Evolutionary conservation across 2,888 invertebrate genomes (phyloP).

Genomic region (Paralinhomoeus sp.): DNA sequence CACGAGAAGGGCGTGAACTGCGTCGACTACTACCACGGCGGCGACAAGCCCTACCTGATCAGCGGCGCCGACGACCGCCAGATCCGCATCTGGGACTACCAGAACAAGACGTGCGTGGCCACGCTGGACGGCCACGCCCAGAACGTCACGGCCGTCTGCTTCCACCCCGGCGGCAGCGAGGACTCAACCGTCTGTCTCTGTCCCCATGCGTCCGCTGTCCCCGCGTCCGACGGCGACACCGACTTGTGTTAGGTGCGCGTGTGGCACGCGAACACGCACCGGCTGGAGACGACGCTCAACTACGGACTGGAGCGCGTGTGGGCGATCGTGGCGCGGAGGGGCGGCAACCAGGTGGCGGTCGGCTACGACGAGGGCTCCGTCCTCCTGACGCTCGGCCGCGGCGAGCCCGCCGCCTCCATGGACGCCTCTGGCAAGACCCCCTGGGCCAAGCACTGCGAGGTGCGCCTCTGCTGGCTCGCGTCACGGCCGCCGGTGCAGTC

Average conservation of each 20-base stretch:
- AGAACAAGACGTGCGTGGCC: conserved; percentile 97
- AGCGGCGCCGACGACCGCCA: conserved; percentile 86
- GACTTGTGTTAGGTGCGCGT: conserved; percentile 43
- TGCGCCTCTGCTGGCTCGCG: conserved; percentile 41
- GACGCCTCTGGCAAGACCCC: conserved; percentile 92
- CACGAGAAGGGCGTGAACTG: conserved; percentile 98
- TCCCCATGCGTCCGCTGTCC: too few species aligned
- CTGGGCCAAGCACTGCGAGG: conserved; percentile 93
- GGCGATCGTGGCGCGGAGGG: conserved; percentile 75
- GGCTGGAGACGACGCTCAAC: conserved; percentile 73
- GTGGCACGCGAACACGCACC: conserved; percentile 96
- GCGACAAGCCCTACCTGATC: conserved; percentile 93
- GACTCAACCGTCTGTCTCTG: conserved; percentile 39
- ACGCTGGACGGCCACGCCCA: conserved; percentile 89
- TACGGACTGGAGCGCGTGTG: conserved; percentile 95
- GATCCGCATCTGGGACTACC: conserved; percentile 97
- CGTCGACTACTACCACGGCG: conserved; percentile 94
- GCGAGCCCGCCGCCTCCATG: conserved; percentile 90
- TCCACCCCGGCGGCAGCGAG: conserved; percentile 78
- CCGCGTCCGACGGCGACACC: too few species aligned
- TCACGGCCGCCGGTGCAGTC: too few species aligned
- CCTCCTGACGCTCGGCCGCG: conserved; percentile 73
- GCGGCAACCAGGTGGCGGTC: conserved; percentile 61
- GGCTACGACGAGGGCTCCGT: conserved; percentile 94
- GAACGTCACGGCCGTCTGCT: conserved; percentile 67